Percentiles rank a stretch among this genome's conserved stretches.
Conservation (phyloP, 1,140 invertebrate genomes). For the Euschistus heros region DNA sequence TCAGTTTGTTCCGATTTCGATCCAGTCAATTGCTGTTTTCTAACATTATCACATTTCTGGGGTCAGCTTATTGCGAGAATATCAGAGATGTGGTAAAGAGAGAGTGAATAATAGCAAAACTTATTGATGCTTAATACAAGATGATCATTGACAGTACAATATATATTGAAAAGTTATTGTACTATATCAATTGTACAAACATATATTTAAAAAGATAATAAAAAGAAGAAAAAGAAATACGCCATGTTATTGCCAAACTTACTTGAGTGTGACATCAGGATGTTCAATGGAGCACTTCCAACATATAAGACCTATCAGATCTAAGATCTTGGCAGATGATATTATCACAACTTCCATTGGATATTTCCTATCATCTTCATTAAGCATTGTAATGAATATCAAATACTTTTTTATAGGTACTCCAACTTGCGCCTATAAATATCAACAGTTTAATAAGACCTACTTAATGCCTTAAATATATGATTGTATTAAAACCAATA, state of each 20-base stretch:
- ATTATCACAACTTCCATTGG: constrained; percentile 72
- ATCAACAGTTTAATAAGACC: neutral
- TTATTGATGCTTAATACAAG: no score
- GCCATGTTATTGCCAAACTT: constrained; percentile 24
- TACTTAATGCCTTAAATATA: neutral
- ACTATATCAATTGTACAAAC: no score
- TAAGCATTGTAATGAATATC: constrained; percentile 80
- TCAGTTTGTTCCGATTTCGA: no score
- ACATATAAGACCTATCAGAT: constrained; percentile 89
- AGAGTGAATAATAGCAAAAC: no score
- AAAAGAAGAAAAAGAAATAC: no score
- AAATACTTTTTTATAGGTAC: constrained; percentile 64
- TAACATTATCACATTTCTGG: no score
- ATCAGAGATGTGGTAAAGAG: no score
- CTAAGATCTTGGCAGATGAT: constrained; percentile 72
- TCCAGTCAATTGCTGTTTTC: no score
- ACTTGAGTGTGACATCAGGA: constrained; percentile 46
- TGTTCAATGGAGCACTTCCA: constrained; percentile 53
- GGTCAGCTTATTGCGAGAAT: no score
- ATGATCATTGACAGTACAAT: no score
- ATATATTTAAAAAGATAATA: no score
- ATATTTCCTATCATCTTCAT: constrained; percentile 65
- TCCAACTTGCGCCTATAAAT: constrained; percentile 45
- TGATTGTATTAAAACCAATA: neutral
- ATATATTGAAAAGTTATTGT: no score